Conservation (phyloP, 2,797 vertebrate species). For the Sphaeramia orbicularis region DNA sequence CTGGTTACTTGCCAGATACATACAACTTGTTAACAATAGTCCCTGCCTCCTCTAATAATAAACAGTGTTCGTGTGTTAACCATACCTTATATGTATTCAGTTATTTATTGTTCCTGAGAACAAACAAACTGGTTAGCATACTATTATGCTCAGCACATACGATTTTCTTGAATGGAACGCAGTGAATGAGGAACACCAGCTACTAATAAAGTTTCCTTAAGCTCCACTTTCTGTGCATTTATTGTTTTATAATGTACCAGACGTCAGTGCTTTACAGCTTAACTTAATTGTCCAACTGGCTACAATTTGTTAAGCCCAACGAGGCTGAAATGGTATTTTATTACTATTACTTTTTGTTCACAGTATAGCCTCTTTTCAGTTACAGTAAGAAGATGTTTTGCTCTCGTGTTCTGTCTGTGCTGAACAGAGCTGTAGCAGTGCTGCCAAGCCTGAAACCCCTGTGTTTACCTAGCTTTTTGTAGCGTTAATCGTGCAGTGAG, state of each 20-base stretch:
- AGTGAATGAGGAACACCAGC: not conserved
- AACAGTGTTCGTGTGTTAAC: constrained; percentile 38
- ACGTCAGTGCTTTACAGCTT: constrained; percentile 26
- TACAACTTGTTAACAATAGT: constrained; percentile 42
- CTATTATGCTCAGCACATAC: not conserved
- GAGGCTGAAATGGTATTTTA: constrained; percentile 46
- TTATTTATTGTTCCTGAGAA: constrained; percentile 6
- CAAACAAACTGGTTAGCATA: constrained; percentile 2
- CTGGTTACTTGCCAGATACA: constrained; percentile 38
- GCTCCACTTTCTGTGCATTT: constrained; percentile 33
- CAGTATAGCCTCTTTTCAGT: constrained; percentile 36
- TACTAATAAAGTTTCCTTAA: constrained; percentile 29
- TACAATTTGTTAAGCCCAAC: constrained; percentile 48
- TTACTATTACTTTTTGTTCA: constrained; percentile 57
- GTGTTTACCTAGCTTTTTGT: constrained; percentile 80
- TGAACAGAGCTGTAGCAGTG: constrained; percentile 73
- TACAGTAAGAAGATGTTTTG: constrained; percentile 52
- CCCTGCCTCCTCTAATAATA: constrained; percentile 50
- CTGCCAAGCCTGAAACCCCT: constrained; percentile 78
- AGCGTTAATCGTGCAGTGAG: constrained; percentile 72
- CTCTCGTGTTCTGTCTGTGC: constrained; percentile 62
- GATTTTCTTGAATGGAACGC: constrained; percentile 24
- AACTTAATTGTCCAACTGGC: constrained; percentile 54
- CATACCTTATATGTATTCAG: constrained; percentile 11
- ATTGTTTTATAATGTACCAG: constrained; percentile 31